Evolutionary conservation across 2,888 invertebrate species (phyloP), one percentile per base, ranked within the genome.

Genomic region (Carcina quercana): DNA sequence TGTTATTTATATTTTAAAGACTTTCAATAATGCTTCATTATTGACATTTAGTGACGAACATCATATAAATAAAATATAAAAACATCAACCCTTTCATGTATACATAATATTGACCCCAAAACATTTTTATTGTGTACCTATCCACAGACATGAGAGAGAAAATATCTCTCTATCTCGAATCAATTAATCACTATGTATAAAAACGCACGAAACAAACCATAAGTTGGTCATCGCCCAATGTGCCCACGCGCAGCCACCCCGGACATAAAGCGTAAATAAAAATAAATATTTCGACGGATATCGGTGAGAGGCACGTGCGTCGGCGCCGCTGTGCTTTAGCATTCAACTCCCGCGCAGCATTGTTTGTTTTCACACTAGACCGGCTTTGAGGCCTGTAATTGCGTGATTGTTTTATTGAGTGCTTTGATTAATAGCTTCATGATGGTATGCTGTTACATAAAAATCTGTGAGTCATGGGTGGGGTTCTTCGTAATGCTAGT

Each of bases 401-500:
- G 55, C 75, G 73, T 76, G 78, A 78, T 62, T 54, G 61, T 67
- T 66, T 73, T 80, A 67, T 70, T 67, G 61, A 78, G 56, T 68
- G 41, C 29, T 35, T 35, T 38, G 20, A 42, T 49, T n/a, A n/a
- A n/a, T n/a, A n/a, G n/a, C n/a, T 43, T 38, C 38, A 42, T 42
- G 34, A 41, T 42, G 43, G 51, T 50, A 59, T 55, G 48, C 14
- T 46, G 53, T 56, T 46, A 64, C 59, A 44, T 53, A 61, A 60
- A 52, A n/a, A n/a, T n/a, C 42, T 40, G 30, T 40, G 35, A 31
- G 24, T 49, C 45, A 53, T 47, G 51, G 43, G 35, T 48, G 40
- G n/a, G n/a, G n/a, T n/a, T n/a, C n/a, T n/a, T n/a, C n/a, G n/a
- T n/a, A n/a, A n/a, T n/a, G n/a, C n/a, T n/a, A n/a, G n/a, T n/a